Evolutionary conservation across 1,140 invertebrate species (phyloP), one percentile per base, ranked within the genome.

Genomic region (Pseudomyrmex cubaensis): DNA sequence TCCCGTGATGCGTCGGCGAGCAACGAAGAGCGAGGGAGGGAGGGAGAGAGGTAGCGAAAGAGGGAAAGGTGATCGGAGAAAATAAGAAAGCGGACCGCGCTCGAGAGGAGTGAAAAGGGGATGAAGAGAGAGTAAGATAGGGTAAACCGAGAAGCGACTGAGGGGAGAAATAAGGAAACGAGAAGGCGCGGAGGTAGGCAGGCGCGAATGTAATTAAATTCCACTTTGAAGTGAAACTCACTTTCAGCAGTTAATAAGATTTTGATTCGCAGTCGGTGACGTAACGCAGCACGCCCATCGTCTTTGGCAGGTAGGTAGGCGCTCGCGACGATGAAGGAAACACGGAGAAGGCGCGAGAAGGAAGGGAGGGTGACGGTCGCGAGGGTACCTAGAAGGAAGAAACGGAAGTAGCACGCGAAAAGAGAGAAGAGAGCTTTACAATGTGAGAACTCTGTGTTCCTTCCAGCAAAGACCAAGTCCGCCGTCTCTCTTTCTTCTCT

Each of bases 211-310:
- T 92, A 92, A 93, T 93, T 93, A 92, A 92, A 92, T 91, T 92
- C 90, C 89, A 90, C 85, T 93, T 92, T 86, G 87, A 92, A 91
- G 87, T 92, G 88, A 90, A 92, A 91, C 90, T 91, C 88, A 91
- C 87, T 92, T 92, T 92, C 88, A 91, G 90, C 88, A 89, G 86
- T 92, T 93, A 93, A 93, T 93, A 92, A 91, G 93, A 93, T 93
- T 93, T 93, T 92, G 90, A 92, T 92, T 93, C 89, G 83, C 74
- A 87, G 86, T 87, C 87, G 89, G 85, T 87, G 89, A 92, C 89
- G 91, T 91, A 92, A 92, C 89, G 84, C 78, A 86, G 85, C 87
- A 52, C 76, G 57, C 48, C 78, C 66, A 85, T 90, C 85, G 75
- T 84, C 75, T 82, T 87, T 85, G 87, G 66, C 74, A 80, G 77